Base-by-base conservation (phyloP, 2,113 vertebrate genomes). In the Amia ocellicauda region DNA sequence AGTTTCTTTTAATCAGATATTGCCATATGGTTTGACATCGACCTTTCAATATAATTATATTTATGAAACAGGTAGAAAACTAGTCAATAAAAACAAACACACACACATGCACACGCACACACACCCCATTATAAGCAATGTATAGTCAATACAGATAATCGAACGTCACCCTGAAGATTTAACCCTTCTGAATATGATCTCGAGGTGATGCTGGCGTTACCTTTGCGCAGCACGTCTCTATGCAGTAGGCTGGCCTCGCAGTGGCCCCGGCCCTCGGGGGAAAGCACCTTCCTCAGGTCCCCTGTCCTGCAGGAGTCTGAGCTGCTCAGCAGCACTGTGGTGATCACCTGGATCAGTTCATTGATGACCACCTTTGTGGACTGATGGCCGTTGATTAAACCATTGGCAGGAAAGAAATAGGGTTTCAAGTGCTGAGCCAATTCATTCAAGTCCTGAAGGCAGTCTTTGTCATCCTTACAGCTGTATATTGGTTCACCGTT, bases 401-500 rank as follows among this genome's bases (percentile, higher is more conserved):
- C 90, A 0, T 91, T 93, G 66, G 82, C 82, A 0, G 90, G 90
- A 45, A 88, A 89, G 72, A 98, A 98, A 83, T 98, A 97, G 1
- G 94, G 92, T 72, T 93, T 87, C 69, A 99, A 85, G 42, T 97
- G 94, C 71, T 86, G 81, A 4, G 94, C 86, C 0, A 99, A 90
- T 52, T 90, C 89, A 0, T 83, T 92, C 74, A 91, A 80, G 80
- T 98, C 95, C 16, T 84, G 85, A 0, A 79, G 79, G 0, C 87
- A 85, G 51, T 95, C 92, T 16, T 87, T 89, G 28, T 91, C 91
- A 24, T 97, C 95, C 59, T 85, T 89, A 66, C 94, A 94, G 77
- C 94, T 93, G 69, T 95, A 99, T 31, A 99, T 93, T 74, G 95
- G 87, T 73, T 96, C 92, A 10, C 95, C 97, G 0, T 95, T 97